Conservation (phyloP, 2,888 invertebrate genomes). For the Philopedon plagiatum region DNA sequence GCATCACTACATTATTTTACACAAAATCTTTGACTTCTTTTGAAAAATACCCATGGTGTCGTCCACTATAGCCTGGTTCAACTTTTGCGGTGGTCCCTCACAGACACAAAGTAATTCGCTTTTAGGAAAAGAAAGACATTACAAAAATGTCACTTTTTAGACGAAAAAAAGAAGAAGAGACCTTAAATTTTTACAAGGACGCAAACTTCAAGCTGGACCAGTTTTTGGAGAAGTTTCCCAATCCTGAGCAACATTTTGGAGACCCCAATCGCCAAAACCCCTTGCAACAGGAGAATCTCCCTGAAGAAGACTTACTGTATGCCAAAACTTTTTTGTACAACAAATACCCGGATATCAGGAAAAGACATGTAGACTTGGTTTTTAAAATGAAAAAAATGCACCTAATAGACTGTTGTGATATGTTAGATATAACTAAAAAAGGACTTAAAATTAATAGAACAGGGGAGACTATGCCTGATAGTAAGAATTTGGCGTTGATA, state of each 20-base stretch:
- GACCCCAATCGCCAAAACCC: conserved; percentile 54
- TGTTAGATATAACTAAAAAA: conserved; percentile 57
- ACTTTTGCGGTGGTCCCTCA: no score
- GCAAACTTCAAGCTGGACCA: conserved; percentile 49
- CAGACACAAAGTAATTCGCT: no score
- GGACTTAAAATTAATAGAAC: conserved; percentile 51
- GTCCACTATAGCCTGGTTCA: no score
- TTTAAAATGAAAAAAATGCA: conserved; percentile 58
- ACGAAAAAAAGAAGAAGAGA: conserved; percentile 55
- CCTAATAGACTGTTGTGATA: conserved; percentile 57
- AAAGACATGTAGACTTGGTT: conserved; percentile 57
- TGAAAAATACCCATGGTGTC: no score
- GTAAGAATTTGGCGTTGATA: conserved; percentile 60
- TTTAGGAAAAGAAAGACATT: no score
- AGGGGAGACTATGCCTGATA: conserved; percentile 38
- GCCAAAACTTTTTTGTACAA: conserved; percentile 60
- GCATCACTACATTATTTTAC: no score
- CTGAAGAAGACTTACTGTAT: conserved; percentile 55
- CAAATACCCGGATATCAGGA: conserved; percentile 58
- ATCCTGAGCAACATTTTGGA: conserved; percentile 58
- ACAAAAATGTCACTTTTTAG: no score
- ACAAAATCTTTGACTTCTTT: no score
- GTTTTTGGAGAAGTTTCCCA: conserved; percentile 60
- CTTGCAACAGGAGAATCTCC: conserved; percentile 51
- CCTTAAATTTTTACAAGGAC: conserved; percentile 55